Base-by-base conservation (phyloP, 2,888 invertebrate genomes). In the Drosophila hamatofila region DNA sequence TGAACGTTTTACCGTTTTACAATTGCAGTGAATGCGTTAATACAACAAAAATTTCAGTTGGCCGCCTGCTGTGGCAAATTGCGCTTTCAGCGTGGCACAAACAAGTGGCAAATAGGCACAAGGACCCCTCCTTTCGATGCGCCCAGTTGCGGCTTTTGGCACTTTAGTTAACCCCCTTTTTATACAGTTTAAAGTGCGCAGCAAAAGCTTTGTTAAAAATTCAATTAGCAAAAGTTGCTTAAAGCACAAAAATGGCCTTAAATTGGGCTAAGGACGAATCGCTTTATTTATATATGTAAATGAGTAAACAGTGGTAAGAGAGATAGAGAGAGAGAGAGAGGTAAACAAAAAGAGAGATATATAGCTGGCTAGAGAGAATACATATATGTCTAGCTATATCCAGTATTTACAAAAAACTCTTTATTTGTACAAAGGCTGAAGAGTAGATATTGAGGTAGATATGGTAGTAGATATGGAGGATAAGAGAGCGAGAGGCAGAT, bases 91-190 rank as follows among this genome's bases (percentile, higher is more conserved):
- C 72, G 84, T 65, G 76, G 65, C 72, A 74, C 73, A 84, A 84
- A 87, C 77, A 84, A 84, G 74, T 75, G 61, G 71, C 70, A 85
- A 81, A 85, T 80, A 74, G 65, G 82, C 71, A 87, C 79, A 76
- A 84, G 89, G 61, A 78, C 81, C 72, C 81, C 72, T 59, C 21
- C 49, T 25, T 39, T 56, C 46, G 55, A 46, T 51, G 63, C 51
- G 49, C 57, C 55, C 54, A 68, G 66, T 64, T 83, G 89, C 59
- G 73, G 88, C 61, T 84, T 71, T 63, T 57, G 44, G 39, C 63
- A 63, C 65, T 68, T 71, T 67, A 55, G 57, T 51, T 77, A 74
- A 67, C 67, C 63, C 71, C 65, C 69, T 55, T 39, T 42, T 11
- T 8, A 44, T 14, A 21, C 25, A 16, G 30, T 61, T 57, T 57